A percentile compares a stretch with the other conserved stretches of the same genome.
Evolutionary conservation across 2,113 vertebrate genomes (phyloP).

Genomic region (Coreoperca whiteheadi): DNA sequence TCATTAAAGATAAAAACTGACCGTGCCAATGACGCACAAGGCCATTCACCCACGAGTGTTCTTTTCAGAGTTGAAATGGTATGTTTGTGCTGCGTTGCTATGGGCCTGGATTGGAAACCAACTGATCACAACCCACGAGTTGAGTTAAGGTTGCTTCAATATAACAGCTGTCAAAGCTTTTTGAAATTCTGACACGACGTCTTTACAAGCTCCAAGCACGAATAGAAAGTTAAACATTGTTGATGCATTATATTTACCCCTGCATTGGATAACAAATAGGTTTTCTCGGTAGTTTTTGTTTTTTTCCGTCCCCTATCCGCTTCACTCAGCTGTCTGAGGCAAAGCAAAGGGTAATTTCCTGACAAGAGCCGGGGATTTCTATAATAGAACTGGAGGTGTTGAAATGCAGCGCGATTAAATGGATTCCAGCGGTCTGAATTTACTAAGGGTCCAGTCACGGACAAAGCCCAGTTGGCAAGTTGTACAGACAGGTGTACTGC

Average conservation of each 20-base stretch:
- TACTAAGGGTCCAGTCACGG: slow-evolving; percentile 30
- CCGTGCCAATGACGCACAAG: slow-evolving; percentile 35
- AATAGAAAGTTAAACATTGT: neutral
- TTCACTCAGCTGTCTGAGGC: slow-evolving; percentile 29
- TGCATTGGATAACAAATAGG: neutral
- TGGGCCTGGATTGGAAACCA: slow-evolving; percentile 35
- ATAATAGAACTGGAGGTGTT: slow-evolving; percentile 42
- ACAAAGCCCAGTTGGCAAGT: slow-evolving; percentile 48
- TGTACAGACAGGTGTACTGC: slow-evolving; percentile 60
- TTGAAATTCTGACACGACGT: neutral
- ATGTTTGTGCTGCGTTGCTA: slow-evolving; percentile 38
- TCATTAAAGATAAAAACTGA: slow-evolving; percentile 47
- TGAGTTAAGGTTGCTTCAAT: neutral
- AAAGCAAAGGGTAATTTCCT: slow-evolving; percentile 56
- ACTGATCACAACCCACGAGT: neutral
- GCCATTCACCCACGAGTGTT: neutral
- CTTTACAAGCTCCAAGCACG: neutral
- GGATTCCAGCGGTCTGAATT: slow-evolving; percentile 51
- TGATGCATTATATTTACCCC: slow-evolving; percentile 11
- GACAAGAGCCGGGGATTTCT: slow-evolving; percentile 31
- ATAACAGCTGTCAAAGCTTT: slow-evolving; percentile 10
- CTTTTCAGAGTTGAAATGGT: slow-evolving; percentile 15
- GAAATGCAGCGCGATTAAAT: slow-evolving; percentile 57
- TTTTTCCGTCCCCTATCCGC: slow-evolving; percentile 37
- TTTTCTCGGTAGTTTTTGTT: neutral